A percentile compares a stretch with the other conserved stretches of the same genome.
Conservation (phyloP, 37 sponge, comb jelly and placozoan genomes). For the Axinella damicornis region DNA sequence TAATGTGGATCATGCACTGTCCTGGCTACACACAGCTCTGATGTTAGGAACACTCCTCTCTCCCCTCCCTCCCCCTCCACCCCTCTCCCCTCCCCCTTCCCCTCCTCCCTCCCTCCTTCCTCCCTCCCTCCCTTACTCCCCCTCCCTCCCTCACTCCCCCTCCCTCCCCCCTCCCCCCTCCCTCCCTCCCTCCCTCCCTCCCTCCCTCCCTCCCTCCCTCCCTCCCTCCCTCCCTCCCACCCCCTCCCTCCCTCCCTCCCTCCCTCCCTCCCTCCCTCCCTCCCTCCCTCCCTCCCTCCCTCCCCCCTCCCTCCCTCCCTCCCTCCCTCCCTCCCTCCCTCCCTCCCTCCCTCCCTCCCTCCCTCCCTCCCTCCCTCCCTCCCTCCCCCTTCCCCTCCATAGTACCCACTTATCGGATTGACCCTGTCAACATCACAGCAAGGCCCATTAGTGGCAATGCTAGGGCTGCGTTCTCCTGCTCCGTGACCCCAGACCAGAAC, state of each 20-base stretch:
- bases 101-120: too few relatives aligned
- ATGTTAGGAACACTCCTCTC: not conserved
- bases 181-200: not conserved
- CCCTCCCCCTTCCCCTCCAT: not conserved
- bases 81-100: not conserved
- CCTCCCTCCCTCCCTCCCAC: too few relatives aligned
- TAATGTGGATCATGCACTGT: too few relatives aligned
- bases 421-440: too few relatives aligned
- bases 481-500: not conserved
- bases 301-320: too few relatives aligned
- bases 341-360: not conserved
- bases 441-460: not conserved
- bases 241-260: not conserved
- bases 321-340: not conserved
- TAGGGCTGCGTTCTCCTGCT: slow-evolving; percentile 26
- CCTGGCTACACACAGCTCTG: too few relatives aligned
- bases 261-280: not conserved
- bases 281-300: not conserved
- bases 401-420: too few relatives aligned
- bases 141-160: not conserved
- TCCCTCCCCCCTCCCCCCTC: not conserved
- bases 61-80: not conserved
- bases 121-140: not conserved
- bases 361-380: not conserved
- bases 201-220: not conserved